Evolutionary conservation across 2,888 invertebrate genomes (phyloP).

Genomic region (Lasioglossum lativentre): DNA sequence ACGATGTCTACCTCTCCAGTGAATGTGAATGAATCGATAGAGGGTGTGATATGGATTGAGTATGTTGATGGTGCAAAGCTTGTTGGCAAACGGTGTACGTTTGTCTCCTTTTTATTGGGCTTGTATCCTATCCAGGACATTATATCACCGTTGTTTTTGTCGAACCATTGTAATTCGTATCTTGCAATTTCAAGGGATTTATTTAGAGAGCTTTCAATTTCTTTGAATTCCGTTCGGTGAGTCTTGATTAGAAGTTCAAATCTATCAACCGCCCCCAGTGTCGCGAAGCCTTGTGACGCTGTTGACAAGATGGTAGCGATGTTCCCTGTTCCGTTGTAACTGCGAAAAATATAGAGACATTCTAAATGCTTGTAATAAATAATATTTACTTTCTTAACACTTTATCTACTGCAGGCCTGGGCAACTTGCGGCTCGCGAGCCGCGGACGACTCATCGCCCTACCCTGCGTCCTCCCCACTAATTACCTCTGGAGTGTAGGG

Average conservation of each 20-base stretch:
- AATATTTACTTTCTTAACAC: not conserved
- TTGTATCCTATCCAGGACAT: constrained; percentile 58
- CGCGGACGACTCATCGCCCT: too few species aligned
- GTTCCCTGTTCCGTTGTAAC: constrained; percentile 63
- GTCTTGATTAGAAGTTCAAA: constrained; percentile 66
- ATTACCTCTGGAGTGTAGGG: too few species aligned
- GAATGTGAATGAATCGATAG: constrained; percentile 83
- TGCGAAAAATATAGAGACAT: constrained; percentile 50
- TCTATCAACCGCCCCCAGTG: constrained; percentile 61
- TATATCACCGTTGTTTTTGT: constrained; percentile 43
- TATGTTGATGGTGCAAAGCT: constrained; percentile 86
- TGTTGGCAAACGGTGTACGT: constrained; percentile 86
- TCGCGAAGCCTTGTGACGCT: constrained; percentile 74
- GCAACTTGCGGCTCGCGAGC: too few species aligned
- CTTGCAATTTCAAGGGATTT: constrained; percentile 67
- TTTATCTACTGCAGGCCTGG: too few species aligned
- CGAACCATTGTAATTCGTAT: constrained; percentile 74
- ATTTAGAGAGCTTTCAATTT: constrained; percentile 56
- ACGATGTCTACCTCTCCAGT: constrained; percentile 72
- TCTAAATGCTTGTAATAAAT: not conserved
- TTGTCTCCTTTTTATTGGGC: fast-evolving
- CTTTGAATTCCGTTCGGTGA: constrained; percentile 40
- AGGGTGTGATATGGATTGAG: constrained; percentile 85
- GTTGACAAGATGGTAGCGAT: constrained; percentile 68
- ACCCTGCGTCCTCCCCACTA: too few species aligned